A percentile compares a stretch with the other conserved stretches of the same genome.
These are phyloP conservation scores for Laothoe populi DNA, from an alignment of 2,888 invertebrate species.

Conservation along the genomic window DNA sequence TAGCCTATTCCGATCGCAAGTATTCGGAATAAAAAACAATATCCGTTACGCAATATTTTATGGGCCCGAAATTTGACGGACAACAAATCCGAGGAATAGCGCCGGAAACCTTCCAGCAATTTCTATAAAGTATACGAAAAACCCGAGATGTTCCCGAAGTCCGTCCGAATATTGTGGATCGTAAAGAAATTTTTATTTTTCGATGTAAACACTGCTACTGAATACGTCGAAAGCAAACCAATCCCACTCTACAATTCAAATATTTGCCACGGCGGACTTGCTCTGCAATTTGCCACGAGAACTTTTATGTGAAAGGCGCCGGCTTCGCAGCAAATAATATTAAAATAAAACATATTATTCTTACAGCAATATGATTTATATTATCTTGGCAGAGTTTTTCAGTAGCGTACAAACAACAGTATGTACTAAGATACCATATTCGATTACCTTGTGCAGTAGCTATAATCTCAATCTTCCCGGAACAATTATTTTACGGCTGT, in stretches of 20 bases:
- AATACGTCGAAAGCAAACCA: conserved; percentile 77
- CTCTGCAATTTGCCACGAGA: conserved; percentile 68
- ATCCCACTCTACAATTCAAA: conserved; percentile 82
- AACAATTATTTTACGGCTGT: too few relatives aligned
- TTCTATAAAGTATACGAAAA: conserved; percentile 13
- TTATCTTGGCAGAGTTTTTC: too few relatives aligned
- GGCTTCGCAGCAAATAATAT: conserved; percentile 10
- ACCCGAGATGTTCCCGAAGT: conserved; percentile 28
- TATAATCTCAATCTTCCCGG: too few relatives aligned
- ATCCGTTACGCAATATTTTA: conserved; percentile 13
- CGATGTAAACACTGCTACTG: conserved; percentile 67
- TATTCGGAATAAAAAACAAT: conserved; percentile 5
- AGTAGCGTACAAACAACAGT: not conserved
- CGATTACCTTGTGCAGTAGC: too few relatives aligned
- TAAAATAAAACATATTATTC: conserved; percentile 8
- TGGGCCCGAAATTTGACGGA: conserved; percentile 9
- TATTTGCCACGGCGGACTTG: conserved; percentile 76
- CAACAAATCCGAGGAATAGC: conserved; percentile 27
- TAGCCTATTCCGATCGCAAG: not conserved
- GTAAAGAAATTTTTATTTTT: conserved; percentile 68
- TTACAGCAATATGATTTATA: not conserved
- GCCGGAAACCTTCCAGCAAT: conserved; percentile 24
- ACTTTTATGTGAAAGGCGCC: conserved; percentile 47
- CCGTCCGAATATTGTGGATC: conserved; percentile 41
- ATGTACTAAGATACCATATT: not conserved